Evolutionary conservation across 23 tunicate species (phyloP).

Genomic region (Clavelina lepadiformis): DNA sequence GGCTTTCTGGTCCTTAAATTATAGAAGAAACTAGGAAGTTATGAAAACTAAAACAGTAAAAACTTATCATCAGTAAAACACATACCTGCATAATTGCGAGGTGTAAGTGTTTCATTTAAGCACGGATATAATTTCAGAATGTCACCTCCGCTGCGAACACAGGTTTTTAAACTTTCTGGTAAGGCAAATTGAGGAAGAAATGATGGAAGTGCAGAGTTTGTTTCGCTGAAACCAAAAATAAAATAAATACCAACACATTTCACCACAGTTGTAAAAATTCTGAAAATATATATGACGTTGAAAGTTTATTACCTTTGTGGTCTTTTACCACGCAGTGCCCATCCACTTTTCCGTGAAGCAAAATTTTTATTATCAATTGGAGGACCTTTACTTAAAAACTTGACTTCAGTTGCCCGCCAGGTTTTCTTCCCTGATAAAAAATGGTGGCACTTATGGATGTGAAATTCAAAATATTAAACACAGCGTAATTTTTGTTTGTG

Average conservation of each 20-base stretch:
- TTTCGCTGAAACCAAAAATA: conserved; percentile 11
- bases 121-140: conserved; percentile 30
- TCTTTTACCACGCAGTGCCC: conserved; percentile 68
- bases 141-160: conserved; percentile 45
- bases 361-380: not conserved
- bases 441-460: too few species aligned
- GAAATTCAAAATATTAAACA: too few species aligned
- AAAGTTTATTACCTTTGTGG: conserved; percentile 15
- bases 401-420: conserved; percentile 70
- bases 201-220: conserved; percentile 40
- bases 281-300: not conserved
- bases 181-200: conserved; percentile 76
- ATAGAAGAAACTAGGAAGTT: too few species aligned
- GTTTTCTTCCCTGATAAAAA: conserved; percentile 1
- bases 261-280: too few species aligned
- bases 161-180: conserved; percentile 32
- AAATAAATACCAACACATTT: not conserved
- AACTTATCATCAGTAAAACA: not conserved
- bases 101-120: conserved; percentile 37
- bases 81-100: conserved; percentile 49
- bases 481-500: too few species aligned
- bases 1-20: too few species aligned
- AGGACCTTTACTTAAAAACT: conserved; percentile 35
- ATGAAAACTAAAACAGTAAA: too few species aligned
- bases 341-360: not conserved